A percentile compares a stretch with the other conserved stretches of the same genome.
These are phyloP conservation scores for Saturnia pavonia DNA, from an alignment of 2,888 invertebrate genomes.

Conservation along the genomic window DNA sequence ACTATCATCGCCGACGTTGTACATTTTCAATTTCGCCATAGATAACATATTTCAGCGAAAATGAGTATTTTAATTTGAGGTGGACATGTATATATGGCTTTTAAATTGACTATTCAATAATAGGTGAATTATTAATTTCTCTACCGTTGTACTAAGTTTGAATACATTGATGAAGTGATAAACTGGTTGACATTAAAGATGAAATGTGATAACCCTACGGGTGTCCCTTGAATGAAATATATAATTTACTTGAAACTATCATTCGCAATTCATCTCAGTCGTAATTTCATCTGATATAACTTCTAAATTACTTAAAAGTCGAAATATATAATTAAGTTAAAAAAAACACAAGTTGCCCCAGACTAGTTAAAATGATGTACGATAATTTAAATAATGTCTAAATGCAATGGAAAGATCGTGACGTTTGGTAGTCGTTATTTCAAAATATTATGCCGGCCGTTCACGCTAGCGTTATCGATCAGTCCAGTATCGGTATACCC, in stretches of 20 bases:
- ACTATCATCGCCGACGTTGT: neutral
- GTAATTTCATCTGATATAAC: neutral
- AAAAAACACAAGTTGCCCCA: neutral
- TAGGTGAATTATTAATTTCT: neutral
- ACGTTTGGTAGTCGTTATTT: no score
- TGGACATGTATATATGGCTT: neutral
- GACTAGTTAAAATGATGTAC: neutral
- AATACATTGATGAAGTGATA: no score
- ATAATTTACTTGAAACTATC: neutral
- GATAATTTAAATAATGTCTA: neutral
- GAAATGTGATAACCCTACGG: no score
- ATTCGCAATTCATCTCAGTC: neutral
- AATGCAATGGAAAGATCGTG: no score
- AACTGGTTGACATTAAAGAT: no score
- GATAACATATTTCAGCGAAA: neutral
- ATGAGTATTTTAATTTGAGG: neutral
- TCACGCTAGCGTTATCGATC: no score
- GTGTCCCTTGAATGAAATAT: neutral
- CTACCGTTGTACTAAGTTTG: no score
- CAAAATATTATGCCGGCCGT: no score
- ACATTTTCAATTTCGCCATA: neutral
- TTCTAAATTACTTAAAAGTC: neutral
- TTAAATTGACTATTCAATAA: neutral
- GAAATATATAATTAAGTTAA: no score
- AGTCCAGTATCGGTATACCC: no score